Base-by-base conservation (phyloP, 2,113 vertebrate species). In the Notiomystis cincta region DNA sequence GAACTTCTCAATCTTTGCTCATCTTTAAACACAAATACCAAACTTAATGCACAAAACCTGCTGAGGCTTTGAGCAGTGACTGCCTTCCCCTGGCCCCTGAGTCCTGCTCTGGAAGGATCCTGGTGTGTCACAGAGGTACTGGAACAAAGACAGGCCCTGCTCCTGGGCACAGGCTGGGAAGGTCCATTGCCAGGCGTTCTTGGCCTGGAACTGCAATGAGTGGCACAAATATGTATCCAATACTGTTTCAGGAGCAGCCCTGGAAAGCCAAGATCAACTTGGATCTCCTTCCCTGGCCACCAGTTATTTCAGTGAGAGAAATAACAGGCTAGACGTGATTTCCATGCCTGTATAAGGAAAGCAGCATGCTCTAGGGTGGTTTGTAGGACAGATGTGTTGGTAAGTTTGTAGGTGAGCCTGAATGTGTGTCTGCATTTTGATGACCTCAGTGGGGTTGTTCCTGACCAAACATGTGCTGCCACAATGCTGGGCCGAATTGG, bases 101-200 rank as follows among this genome's bases (percentile, higher is more conserved):
- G 44, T 47, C 27, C 50, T 81, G 33, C 45, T 58, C 53, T 33
- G 42, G 54, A 53, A 87, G 50, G 42, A 87, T 33, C 15, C 24
- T 23, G 28, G 31, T 4, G 7, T 14, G n/a, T 72, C 2, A 3
- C 50, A 21, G 50, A 45, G 51, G 6, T 65, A 27, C 22, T 0
- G 0, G 69, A 53, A 37, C n/a, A 58, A 57, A 73, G 54, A 48
- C 30, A 77, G 25, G 2, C 33, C 37, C 35, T 66, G 50, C 42
- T 83, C 42, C 53, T 13, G 25, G 28, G n/a, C 16, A 22, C 30
- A 64, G 51, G 44, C 64, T 67, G 61, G 60, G 66, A 54, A 37
- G 17, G 50, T 54, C 33, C 61, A 40, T 54, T 3, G 3, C 77
- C 44, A 54, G 66, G 44, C 28, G 42, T 10, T n/a, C 28, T n/a